Evolutionary conservation across 2,888 invertebrate genomes (phyloP).

Genomic region (Lepidocyrtinus sp.): DNA sequence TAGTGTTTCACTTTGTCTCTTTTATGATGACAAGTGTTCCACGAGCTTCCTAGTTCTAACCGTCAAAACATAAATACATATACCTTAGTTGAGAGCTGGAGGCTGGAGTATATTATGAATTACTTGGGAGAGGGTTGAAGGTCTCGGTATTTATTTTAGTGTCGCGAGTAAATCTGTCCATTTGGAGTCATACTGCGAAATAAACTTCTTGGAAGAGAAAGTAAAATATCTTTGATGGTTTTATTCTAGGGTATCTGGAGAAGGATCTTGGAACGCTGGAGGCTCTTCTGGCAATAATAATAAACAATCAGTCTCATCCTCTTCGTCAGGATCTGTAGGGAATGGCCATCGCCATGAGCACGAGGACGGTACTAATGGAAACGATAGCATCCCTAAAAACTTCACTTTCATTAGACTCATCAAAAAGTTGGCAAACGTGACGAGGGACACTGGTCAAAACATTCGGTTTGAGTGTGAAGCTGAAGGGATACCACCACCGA

Average conservation of each 20-base stretch:
- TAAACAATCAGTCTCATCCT: conserved; percentile 25
- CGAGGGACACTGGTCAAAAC: conserved; percentile 76
- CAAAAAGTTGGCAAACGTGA: conserved; percentile 76
- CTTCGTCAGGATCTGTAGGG: conserved; percentile 22
- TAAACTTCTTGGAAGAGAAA: no score
- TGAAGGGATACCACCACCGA: conserved; percentile 76
- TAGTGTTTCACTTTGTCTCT: not conserved
- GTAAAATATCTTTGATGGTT: no score
- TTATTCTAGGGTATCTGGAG: conserved; percentile 31
- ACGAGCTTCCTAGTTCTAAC: not conserved
- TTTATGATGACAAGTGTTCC: not conserved
- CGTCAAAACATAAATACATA: not conserved
- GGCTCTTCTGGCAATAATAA: conserved; percentile 21
- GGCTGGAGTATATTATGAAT: not conserved
- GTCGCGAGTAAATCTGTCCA: not conserved
- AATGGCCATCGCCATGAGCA: conserved; percentile 44
- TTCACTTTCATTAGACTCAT: conserved; percentile 76
- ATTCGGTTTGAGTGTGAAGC: conserved; percentile 80
- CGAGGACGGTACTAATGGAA: conserved; percentile 21
- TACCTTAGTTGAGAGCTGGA: not conserved
- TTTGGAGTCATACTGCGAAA: not conserved
- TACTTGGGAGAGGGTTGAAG: not conserved
- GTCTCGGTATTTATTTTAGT: not conserved
- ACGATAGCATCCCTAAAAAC: conserved; percentile 38
- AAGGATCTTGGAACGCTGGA: not conserved